phyloP scores from a whole-genome alignment of 2,113 vertebrate species.

The Engraulis encrasicolus region DNA sequence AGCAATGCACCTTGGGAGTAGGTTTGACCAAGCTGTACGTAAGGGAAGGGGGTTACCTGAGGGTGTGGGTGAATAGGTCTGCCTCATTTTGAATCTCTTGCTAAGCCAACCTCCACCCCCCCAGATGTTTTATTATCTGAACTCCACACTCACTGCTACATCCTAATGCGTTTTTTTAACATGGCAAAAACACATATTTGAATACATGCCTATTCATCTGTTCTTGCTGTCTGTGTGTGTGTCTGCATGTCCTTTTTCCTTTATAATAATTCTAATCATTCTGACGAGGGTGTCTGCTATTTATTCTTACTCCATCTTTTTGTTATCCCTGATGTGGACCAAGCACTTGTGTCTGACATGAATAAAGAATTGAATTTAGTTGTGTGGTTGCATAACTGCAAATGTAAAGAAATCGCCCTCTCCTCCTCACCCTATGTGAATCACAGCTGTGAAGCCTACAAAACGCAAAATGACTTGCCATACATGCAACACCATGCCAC shows the following conservation, averaged over 20 bases:
- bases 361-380: no score
- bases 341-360: no score
- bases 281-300: no score
- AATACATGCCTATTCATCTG: neutral
- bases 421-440: no score
- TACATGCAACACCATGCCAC: neutral
- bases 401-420: neutral
- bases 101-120: neutral
- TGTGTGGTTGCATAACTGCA: no score
- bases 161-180: neutral
- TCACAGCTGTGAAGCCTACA: no score
- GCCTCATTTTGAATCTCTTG: neutral
- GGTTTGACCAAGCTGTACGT: neutral
- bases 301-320: no score
- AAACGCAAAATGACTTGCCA: no score
- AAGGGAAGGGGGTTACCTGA: accelerated
- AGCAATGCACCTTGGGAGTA: neutral
- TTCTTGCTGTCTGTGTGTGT: neutral
- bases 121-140: neutral
- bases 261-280: no score
- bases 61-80: no score
- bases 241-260: no score
- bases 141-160: neutral
- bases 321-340: no score
- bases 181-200: neutral